Evolutionary conservation across 2,888 invertebrate species (phyloP).

Genomic region (Lamellibrachia satsuma): DNA sequence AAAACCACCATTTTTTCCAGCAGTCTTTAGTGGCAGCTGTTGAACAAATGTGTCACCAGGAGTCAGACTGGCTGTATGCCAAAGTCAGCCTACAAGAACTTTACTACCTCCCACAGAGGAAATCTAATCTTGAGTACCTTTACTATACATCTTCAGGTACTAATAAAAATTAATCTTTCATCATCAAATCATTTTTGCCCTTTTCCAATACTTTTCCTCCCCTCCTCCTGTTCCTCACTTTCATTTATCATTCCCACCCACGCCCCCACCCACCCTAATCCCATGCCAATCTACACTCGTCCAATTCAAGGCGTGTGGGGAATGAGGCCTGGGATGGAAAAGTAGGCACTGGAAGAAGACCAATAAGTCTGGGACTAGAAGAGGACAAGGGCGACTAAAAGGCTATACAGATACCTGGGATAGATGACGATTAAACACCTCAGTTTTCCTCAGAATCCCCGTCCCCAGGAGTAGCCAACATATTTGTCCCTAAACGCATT

Average conservation of each 20-base stretch:
- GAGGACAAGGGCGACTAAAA: not conserved
- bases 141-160: no score
- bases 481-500: not conserved
- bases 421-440: not conserved
- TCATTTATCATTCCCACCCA: not conserved
- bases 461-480: not conserved
- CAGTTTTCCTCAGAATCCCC: not conserved
- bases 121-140: not conserved
- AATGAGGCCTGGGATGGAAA: not conserved
- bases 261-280: not conserved
- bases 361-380: not conserved
- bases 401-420: not conserved
- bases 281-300: not conserved
- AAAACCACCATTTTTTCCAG: not conserved
- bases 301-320: not conserved
- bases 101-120: not conserved
- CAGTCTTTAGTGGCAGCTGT: not conserved
- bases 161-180: not conserved
- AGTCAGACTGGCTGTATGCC: not conserved
- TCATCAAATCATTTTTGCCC: not conserved
- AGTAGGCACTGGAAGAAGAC: no score
- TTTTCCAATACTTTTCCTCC: not conserved
- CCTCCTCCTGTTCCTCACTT: not conserved
- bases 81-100: not conserved
- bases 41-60: not conserved